Conservation (phyloP, 2,113 vertebrate genomes). For the Pardalotus punctatus region DNA sequence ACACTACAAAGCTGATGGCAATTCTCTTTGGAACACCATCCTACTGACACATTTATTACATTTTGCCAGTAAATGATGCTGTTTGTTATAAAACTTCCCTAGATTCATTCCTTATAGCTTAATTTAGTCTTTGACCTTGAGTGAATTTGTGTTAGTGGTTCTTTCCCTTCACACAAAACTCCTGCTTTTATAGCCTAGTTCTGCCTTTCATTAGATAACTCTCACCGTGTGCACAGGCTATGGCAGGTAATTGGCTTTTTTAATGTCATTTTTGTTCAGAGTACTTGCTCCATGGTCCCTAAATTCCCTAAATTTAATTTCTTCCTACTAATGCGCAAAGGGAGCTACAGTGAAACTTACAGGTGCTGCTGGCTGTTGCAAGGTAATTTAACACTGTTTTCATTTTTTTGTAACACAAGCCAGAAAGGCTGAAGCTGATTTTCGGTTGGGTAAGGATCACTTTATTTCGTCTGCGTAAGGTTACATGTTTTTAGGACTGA, state of each 20-base stretch:
- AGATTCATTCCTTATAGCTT: neutral
- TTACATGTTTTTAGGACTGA: neutral
- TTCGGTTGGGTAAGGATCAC: neutral
- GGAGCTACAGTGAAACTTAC: neutral
- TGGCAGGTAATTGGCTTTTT: neutral
- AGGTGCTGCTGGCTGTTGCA: neutral
- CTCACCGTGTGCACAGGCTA: neutral
- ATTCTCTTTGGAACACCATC: neutral
- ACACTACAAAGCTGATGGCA: neutral
- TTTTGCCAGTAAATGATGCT: neutral
- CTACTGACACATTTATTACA: neutral
- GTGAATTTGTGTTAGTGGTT: neutral
- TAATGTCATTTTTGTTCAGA: neutral
- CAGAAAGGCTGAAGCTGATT: neutral
- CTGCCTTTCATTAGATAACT: neutral
- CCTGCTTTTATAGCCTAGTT: neutral
- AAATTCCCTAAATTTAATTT: neutral
- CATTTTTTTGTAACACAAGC: neutral
- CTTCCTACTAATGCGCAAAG: neutral
- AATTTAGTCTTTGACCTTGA: neutral
- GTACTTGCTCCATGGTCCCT: neutral
- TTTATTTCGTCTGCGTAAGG: neutral
- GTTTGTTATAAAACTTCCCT: neutral
- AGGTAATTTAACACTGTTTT: neutral
- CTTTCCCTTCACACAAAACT: neutral